phyloP scores from a whole-genome alignment of 1,140 invertebrate species.

The Periplaneta americana region DNA sequence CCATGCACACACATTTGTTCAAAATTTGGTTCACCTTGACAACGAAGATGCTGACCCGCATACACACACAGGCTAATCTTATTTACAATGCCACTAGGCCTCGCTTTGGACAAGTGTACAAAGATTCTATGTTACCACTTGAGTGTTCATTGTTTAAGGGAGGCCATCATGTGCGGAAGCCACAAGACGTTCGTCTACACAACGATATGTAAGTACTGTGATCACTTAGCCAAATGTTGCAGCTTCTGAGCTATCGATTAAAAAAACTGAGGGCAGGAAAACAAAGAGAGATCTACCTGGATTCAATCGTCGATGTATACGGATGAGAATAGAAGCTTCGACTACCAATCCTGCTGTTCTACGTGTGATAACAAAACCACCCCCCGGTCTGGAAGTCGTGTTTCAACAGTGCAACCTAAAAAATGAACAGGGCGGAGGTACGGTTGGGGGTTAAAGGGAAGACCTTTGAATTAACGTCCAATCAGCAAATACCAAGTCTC shows the following conservation, averaged over 20 bases:
- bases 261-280: background rate
- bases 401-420: background rate
- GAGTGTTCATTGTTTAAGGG: no score
- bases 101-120: background rate
- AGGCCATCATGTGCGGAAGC: background rate
- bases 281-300: background rate
- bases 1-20: background rate
- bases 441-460: constrained; percentile 2
- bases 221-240: background rate
- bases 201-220: background rate
- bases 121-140: no score
- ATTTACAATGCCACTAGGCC: background rate
- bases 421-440: background rate
- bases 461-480: constrained; percentile 17
- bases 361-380: background rate
- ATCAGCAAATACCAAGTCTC: constrained; percentile 17
- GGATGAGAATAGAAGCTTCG: background rate
- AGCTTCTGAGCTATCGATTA: background rate
- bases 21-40: background rate
- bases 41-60: background rate
- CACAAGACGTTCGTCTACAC: background rate
- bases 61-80: background rate
- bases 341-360: background rate
- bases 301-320: background rate
- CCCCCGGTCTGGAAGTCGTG: background rate